phyloP scores from a whole-genome alignment of 2,113 vertebrate genomes.

The Nyctereutes procyonoides region DNA sequence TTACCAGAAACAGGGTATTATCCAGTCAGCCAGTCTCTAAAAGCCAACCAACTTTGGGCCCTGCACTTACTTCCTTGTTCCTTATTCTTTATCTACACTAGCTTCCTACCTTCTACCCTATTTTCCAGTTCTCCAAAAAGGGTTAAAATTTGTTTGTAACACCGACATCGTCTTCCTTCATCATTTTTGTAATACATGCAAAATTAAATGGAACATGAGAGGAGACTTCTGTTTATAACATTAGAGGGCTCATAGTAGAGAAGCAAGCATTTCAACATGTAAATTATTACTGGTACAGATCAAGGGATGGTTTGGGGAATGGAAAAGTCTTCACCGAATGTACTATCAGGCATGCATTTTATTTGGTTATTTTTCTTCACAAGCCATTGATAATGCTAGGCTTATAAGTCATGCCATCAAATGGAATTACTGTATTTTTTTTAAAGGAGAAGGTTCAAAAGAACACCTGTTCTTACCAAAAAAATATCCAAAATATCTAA shows the following conservation, averaged over 20 bases:
- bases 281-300: background rate
- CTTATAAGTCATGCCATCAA: background rate
- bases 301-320: slow-evolving; percentile 16
- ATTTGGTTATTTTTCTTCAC: slow-evolving; percentile 57
- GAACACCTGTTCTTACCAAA: slow-evolving; percentile 60
- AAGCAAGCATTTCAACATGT: background rate
- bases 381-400: slow-evolving; percentile 19
- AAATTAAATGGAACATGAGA: background rate
- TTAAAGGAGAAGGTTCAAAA: slow-evolving; percentile 55
- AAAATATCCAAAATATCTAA: slow-evolving; percentile 55
- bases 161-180: background rate
- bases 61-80: background rate
- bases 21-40: background rate
- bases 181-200: background rate
- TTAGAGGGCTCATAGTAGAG: background rate
- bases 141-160: background rate
- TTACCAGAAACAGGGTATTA: background rate
- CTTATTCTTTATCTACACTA: background rate
- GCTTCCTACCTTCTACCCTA: background rate
- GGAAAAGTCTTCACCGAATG: background rate
- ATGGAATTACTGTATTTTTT: slow-evolving; percentile 65
- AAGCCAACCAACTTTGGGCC: background rate
- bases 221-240: background rate
- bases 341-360: slow-evolving; percentile 16
- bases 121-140: background rate